Evolutionary conservation across 2,113 vertebrate species (phyloP), one percentile per base, ranked within the genome.

Genomic region (Sciurus niger): DNA sequence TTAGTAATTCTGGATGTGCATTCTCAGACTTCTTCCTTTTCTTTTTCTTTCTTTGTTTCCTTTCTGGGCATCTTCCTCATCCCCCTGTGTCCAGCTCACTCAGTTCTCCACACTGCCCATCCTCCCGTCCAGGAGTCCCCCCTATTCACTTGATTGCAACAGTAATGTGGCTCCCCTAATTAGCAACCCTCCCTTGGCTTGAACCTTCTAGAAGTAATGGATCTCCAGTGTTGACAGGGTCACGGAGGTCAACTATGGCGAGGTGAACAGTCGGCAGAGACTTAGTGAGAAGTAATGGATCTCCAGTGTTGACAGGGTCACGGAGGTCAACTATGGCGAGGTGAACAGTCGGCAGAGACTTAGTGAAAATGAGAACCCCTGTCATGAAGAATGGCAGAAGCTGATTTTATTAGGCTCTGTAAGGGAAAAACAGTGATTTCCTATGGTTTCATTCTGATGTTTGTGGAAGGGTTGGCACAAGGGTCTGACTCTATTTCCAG

Each of bases 11-110:
- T 83, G 68, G 20, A 43, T 72, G 18, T 46, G 1, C 58, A 18
- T 25, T 16, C 40, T 70, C 30, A 65, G 70, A 37, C 78, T 84
- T 84, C 32, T 14, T 17, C 46, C 6, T 48, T 48, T 48, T 43
- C n/a, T 88, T 74, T 68, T 82, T n/a, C 16, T 53, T 53, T 53
- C 16, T 85, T 93, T 70, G 80, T 65, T 63, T 96, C 37, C 34
- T 92, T 18, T 68, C 70, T 24, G n/a, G n/a, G 20, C 17, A 1
- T 77, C 53, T 70, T 46, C 32, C 25, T 51, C 32, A 51, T 60
- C 46, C 9, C 70, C 14, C 46, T 88, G 1, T 24, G 6, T 16
- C 24, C 43, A 77, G 1, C 51, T 67, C 6, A 34, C 30, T 30
- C 48, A 76, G 76, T 24, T 79, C 20, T 60, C 46, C 16, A 6